phyloP scores from a whole-genome alignment of 1,140 invertebrate genomes.

The silkworm (Bombyx mori) region ASM3026992v2 NC_085120.1:5455501-5456000 shows the following conservation, averaged over 20 bases:
- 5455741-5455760: no score
- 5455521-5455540: no score
- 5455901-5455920: constrained; percentile 4
- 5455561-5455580: no score
- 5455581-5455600: constrained; percentile 9
- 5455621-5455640: background rate
- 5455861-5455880: constrained; percentile 7
- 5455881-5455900: no score
- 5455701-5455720: no score
- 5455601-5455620: constrained; percentile 19
- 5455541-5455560: no score
- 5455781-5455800: constrained; percentile 8
- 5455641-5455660: no score
- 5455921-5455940: constrained; percentile 4
- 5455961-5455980: background rate
- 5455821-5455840: constrained; percentile 11
- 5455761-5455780: no score
- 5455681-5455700: no score
- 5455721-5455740: no score
- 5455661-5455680: no score
- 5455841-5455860: constrained; percentile 4
- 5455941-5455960: background rate
- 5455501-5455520: no score
- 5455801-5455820: constrained; percentile 9
- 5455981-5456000: background rate